phyloP scores from a whole-genome alignment of 2,113 vertebrate genomes.

The Chaetops frenatus region DNA sequence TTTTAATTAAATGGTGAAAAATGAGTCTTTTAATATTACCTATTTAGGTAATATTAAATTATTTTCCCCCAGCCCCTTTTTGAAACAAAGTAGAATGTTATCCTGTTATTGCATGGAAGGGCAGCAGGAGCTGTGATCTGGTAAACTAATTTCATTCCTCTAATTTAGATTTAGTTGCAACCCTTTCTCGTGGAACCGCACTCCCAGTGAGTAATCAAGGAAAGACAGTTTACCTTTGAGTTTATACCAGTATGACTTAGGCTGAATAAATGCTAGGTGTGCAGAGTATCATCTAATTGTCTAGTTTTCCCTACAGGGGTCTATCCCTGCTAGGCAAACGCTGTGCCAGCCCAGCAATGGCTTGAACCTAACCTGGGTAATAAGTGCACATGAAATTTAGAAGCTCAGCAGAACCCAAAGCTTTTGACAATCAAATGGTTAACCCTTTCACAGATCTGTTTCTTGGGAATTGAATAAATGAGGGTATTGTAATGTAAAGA shows the following conservation, averaged over 20 bases:
- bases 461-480: conserved; percentile 50
- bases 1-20: neutral
- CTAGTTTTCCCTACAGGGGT: conserved; percentile 53
- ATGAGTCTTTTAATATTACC: neutral
- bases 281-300: conserved; percentile 39
- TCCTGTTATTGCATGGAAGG: neutral
- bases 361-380: conserved; percentile 56
- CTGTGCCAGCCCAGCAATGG: conserved; percentile 22
- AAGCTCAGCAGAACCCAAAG: conserved; percentile 54
- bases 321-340: conserved; percentile 24
- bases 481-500: conserved; percentile 63
- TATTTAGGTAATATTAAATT: neutral
- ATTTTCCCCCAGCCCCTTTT: neutral
- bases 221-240: conserved; percentile 39
- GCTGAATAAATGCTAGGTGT: conserved; percentile 11
- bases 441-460: conserved; percentile 36
- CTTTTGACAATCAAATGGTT: conserved; percentile 60
- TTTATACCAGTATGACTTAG: conserved; percentile 17
- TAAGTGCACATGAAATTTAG: conserved; percentile 48
- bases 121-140: neutral
- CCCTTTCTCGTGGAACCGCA: neutral
- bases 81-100: neutral
- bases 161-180: conserved; percentile 39
- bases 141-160: conserved; percentile 40
- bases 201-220: conserved; percentile 40